Percentiles rank a stretch among this genome's conserved stretches.
These are phyloP conservation scores for Copidosoma aretas DNA, from an alignment of 2,888 invertebrate genomes.

Conservation along the genomic window DNA sequence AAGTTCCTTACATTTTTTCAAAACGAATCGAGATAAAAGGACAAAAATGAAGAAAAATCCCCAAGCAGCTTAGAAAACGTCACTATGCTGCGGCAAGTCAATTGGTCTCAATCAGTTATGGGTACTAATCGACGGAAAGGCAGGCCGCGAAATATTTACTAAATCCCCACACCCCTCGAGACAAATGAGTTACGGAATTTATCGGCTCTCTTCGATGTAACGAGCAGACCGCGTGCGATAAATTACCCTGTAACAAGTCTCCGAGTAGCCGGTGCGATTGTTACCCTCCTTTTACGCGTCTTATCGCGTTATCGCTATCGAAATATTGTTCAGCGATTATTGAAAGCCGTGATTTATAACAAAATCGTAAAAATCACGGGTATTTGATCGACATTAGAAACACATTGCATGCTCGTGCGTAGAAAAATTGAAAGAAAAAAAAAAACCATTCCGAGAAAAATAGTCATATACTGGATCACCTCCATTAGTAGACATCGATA, in stretches of 20 bases:
- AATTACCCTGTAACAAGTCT: constrained; percentile 24
- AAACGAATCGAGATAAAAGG: not conserved
- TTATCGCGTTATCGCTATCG: constrained; percentile 22
- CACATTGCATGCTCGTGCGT: not conserved
- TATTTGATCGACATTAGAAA: not conserved
- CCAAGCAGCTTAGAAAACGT: not conserved
- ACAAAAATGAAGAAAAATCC: not conserved
- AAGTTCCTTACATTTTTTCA: not conserved
- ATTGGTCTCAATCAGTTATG: not conserved
- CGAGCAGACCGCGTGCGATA: constrained; percentile 18
- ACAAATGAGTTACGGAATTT: constrained; percentile 29
- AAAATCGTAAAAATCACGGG: constrained; percentile 22
- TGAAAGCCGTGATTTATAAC: constrained; percentile 27
- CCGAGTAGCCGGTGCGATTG: constrained; percentile 27
- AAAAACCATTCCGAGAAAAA: not conserved
- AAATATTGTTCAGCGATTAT: constrained; percentile 22
- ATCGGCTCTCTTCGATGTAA: constrained; percentile 29
- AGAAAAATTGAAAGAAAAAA: not conserved
- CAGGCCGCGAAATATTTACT: constrained; percentile 9
- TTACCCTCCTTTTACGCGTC: constrained; percentile 28
- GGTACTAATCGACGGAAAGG: not conserved
- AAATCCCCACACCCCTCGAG: not conserved
- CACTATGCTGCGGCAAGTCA: too few relatives aligned
- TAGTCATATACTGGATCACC: too few relatives aligned
- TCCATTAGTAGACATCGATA: too few relatives aligned